Percentiles rank a stretch among this genome's conserved stretches.
These are phyloP conservation scores for Paratrypauchen microcephalus DNA, from an alignment of 2,797 vertebrate species.

Conservation along the genomic window DNA sequence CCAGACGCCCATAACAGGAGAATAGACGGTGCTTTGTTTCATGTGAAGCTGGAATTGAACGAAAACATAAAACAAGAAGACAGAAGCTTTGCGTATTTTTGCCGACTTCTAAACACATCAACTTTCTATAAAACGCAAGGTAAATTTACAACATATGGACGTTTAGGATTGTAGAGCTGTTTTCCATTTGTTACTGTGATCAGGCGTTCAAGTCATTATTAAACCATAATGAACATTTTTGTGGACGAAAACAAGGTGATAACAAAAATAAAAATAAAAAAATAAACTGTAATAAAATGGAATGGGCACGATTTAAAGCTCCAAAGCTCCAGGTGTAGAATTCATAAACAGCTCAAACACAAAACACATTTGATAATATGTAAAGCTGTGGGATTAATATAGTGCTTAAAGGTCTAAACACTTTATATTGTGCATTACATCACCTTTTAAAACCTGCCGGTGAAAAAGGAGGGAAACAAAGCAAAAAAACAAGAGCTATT, in stretches of 20 bases:
- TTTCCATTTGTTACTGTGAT: neutral
- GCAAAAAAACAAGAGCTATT: neutral
- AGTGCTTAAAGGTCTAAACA: neutral
- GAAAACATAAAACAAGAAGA: neutral
- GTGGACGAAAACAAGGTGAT: neutral
- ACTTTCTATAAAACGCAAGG: neutral
- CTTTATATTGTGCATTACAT: neutral
- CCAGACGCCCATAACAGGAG: neutral
- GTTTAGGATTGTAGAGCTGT: no score
- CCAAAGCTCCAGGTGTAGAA: neutral
- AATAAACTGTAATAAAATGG: neutral
- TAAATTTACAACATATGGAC: conserved; percentile 1
- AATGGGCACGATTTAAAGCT: neutral
- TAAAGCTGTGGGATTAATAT: no score
- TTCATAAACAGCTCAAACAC: no score
- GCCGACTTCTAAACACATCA: no score
- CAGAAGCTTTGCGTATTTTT: neutral
- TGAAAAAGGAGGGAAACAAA: neutral
- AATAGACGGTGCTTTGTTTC: neutral
- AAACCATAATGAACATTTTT: neutral
- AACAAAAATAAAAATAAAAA: neutral
- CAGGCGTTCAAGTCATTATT: neutral
- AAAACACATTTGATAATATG: no score
- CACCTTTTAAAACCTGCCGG: neutral
- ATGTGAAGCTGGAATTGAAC: neutral